These are phyloP conservation scores for Pemphredon lugubris DNA, from an alignment of 2,888 invertebrate genomes.

Conservation along the genomic window DNA sequence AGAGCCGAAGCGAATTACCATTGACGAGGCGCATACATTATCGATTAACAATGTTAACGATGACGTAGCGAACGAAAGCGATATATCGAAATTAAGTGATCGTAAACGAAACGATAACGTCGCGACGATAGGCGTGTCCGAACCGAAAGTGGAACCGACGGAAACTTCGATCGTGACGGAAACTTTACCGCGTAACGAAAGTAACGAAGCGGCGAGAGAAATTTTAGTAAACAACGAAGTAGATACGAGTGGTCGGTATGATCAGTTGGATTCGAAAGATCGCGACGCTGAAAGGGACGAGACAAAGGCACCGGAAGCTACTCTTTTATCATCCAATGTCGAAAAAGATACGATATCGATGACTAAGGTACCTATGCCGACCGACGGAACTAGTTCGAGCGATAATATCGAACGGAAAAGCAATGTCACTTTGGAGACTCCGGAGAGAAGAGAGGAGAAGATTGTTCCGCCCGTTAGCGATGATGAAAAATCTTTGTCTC, in stretches of 20 bases:
- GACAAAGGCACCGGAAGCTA: no score
- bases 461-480: not conserved
- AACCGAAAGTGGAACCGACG: no score
- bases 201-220: no score
- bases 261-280: no score
- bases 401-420: slow-evolving; percentile 3
- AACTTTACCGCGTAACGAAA: no score
- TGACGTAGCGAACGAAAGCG: not conserved
- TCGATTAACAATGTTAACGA: not conserved
- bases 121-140: no score
- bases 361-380: not conserved
- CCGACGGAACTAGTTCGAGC: not conserved
- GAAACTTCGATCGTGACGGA: no score
- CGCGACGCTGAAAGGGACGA: no score
- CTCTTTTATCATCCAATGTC: no score
- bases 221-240: no score
- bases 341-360: not conserved
- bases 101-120: not conserved
- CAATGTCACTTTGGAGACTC: not conserved
- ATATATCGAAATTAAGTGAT: not conserved
- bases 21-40: slow-evolving; percentile 8
- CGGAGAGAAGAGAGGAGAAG: not conserved
- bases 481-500: slow-evolving; percentile 12
- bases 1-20: slow-evolving; percentile 8
- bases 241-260: no score